Conservation (phyloP, 2,797 vertebrate genomes). For the Liasis olivaceus region DNA sequence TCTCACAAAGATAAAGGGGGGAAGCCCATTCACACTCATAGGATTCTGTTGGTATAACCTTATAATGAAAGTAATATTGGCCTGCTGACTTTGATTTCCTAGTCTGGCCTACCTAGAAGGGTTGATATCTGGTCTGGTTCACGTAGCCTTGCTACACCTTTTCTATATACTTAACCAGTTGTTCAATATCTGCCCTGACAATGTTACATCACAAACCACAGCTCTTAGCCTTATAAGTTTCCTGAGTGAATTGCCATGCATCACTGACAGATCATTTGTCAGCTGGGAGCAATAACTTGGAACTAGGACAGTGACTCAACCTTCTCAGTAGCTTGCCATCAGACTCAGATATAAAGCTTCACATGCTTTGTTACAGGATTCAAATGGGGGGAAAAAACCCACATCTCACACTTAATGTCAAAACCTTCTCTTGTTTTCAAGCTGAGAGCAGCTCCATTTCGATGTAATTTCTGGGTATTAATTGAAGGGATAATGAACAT, state of each 20-base stretch:
- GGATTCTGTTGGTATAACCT: no score
- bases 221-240: not conserved
- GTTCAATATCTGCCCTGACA: not conserved
- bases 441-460: constrained; percentile 63
- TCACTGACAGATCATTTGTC: not conserved
- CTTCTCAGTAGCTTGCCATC: not conserved
- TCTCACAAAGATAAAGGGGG: no score
- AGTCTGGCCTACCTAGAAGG: not conserved
- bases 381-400: constrained; percentile 53
- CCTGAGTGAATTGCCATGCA: not conserved
- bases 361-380: constrained; percentile 1
- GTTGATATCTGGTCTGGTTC: not conserved
- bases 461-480: constrained; percentile 72
- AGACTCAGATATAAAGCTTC: constrained; percentile 5
- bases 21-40: no score
- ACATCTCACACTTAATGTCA: constrained; percentile 54
- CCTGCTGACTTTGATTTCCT: not conserved
- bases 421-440: constrained; percentile 33
- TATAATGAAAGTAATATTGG: not conserved
- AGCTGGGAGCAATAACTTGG: not conserved
- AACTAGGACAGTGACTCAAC: not conserved
- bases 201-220: not conserved
- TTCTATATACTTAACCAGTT: not conserved
- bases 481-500: constrained; percentile 69
- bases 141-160: not conserved